Conservation (phyloP, 2,888 invertebrate genomes). For the Serrognathus titanus region DNA sequence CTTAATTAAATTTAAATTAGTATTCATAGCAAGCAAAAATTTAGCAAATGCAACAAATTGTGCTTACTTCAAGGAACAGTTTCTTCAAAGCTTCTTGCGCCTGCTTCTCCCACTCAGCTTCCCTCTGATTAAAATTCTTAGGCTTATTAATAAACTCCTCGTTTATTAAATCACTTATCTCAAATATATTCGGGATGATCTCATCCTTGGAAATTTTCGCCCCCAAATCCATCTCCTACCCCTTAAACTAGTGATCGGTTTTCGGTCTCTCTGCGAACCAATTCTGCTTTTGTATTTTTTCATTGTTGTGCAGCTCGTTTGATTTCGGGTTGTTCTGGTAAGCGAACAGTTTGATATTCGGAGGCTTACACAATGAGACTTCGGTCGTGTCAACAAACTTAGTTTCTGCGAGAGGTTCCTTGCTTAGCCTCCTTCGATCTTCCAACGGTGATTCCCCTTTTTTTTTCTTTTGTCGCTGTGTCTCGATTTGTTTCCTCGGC, state of each 20-base stretch:
- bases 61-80: slow-evolving; percentile 31
- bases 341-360: slow-evolving; percentile 20
- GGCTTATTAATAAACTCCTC: slow-evolving; percentile 53
- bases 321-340: slow-evolving; percentile 33
- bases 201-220: slow-evolving; percentile 20
- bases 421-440: slow-evolving; percentile 42
- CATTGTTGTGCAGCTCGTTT: slow-evolving; percentile 30
- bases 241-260: slow-evolving; percentile 36
- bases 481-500: slow-evolving; percentile 53
- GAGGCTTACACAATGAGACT: slow-evolving; percentile 38
- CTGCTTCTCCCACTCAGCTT: slow-evolving; percentile 75
- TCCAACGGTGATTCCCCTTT: slow-evolving; percentile 54
- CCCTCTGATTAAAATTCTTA: slow-evolving; percentile 70
- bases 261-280: slow-evolving; percentile 39
- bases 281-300: slow-evolving; percentile 39
- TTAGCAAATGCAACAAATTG: no score
- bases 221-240: slow-evolving; percentile 15
- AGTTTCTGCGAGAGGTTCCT: slow-evolving; percentile 33
- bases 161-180: slow-evolving; percentile 33
- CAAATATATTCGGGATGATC: slow-evolving; percentile 30
- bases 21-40: no score
- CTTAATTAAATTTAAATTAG: no score
- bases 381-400: slow-evolving; percentile 32
- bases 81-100: slow-evolving; percentile 68
- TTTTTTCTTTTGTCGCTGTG: slow-evolving; percentile 76